Evolutionary conservation across 2,797 vertebrate species (phyloP).

Genomic region (Anas capensis): DNA sequence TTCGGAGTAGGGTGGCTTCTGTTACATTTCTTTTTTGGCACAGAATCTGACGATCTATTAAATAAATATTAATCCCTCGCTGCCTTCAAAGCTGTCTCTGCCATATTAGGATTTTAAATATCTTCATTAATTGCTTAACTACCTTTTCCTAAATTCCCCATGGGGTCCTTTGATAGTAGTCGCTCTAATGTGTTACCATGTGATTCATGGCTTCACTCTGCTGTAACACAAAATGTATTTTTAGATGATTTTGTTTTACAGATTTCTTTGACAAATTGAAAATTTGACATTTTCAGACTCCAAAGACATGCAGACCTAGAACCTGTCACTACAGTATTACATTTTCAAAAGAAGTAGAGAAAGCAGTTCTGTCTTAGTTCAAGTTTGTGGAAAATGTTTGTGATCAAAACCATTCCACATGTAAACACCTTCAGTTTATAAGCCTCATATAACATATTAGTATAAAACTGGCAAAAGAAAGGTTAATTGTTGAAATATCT

Average conservation of each 20-base stretch:
- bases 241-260: conserved; percentile 57
- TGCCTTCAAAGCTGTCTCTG: conserved; percentile 74
- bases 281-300: not conserved
- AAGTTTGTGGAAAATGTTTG: not conserved
- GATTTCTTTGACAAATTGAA: conserved; percentile 52
- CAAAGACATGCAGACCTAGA: not conserved
- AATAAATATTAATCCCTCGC: conserved; percentile 81
- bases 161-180: conserved; percentile 72
- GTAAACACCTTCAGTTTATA: not conserved
- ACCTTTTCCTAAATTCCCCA: conserved; percentile 76
- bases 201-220: conserved; percentile 77
- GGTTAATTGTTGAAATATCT: not conserved
- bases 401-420: not conserved
- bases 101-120: conserved; percentile 80
- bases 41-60: conserved; percentile 73
- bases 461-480: not conserved
- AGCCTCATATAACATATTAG: not conserved
- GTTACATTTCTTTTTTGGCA: conserved; percentile 70
- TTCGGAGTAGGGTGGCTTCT: conserved; percentile 61
- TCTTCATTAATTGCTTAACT: conserved; percentile 83
- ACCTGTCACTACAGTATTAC: not conserved
- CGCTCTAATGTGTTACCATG: conserved; percentile 73
- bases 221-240: conserved; percentile 63
- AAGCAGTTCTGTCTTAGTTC: not conserved
- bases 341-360: not conserved